Evolutionary conservation across 1,140 invertebrate genomes (phyloP), one percentile per base, ranked within the genome.

Genomic region (Antheraea pernyi): DNA sequence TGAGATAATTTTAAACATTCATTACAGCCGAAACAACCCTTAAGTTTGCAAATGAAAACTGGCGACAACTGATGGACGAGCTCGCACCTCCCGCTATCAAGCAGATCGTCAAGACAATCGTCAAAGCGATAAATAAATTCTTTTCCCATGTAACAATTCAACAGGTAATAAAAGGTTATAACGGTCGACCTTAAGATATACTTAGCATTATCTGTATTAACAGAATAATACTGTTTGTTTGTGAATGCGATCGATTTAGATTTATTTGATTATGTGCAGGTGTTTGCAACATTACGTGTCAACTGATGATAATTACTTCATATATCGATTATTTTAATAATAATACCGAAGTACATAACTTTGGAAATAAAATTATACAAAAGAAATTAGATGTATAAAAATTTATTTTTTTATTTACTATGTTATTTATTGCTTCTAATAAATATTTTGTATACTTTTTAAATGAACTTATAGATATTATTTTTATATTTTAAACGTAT

Each of bases 31-130:
- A 94, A 30, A 93, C 94, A 0, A 95, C 95, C 78, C 93, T 95
- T 67, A 73, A 93, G 18, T 95, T 95, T 75, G 82, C 95, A 0
- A 95, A 95, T 71, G 91, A 95, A 18, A 95, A 95, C 72, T 95
- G 94, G 94, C 92, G 91, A 60, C 91, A 91, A 42, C 88, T 95
- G 2, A 93, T 93, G 67, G 93, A 93, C 65, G 94, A 95, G 22
- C 75, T 92, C 7, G 86, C 91, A 0, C 92, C 92, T 0, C 84
- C 90, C 0, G 90, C 78, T 13, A 84, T 93, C 71, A 90, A 88
- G 67, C 88, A 93, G 68, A 92, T 92, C 30, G 89, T 88, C 0
- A 76, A 75, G 30, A 89, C 86, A 13, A 72, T 84, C 46, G 75
- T 92, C 42, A 92, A 91, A 67, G 70, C 78, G n/a, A 91, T 92